Evolutionary conservation across 2,113 vertebrate species (phyloP).

Genomic region (Pelodiscus sinensis): DNA sequence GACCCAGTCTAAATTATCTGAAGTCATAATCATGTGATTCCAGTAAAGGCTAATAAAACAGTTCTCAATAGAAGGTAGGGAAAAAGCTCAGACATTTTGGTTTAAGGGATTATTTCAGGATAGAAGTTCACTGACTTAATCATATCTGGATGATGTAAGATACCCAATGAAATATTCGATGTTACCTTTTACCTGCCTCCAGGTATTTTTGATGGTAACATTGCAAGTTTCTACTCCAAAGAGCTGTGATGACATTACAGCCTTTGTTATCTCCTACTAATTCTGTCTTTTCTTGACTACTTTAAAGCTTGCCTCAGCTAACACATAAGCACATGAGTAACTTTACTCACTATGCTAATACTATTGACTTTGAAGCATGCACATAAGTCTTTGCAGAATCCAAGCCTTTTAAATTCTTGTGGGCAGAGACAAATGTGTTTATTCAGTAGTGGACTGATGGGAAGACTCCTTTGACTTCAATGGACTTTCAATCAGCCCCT

Average conservation of each 20-base stretch:
- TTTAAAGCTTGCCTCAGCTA: neutral
- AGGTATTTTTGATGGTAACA: neutral
- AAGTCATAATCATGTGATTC: neutral
- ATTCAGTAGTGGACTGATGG: neutral
- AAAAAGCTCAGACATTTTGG: neutral
- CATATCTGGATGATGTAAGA: neutral
- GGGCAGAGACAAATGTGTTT: neutral
- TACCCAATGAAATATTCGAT: fast-evolving
- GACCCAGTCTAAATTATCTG: neutral
- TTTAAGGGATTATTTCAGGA: neutral
- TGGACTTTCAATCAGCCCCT: neutral
- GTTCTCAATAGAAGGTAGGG: neutral
- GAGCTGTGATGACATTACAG: neutral
- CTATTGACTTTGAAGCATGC: neutral
- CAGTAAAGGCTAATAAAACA: neutral
- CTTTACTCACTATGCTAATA: neutral
- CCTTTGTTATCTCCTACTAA: neutral
- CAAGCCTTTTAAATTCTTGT: neutral
- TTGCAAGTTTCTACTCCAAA: constrained; percentile 15
- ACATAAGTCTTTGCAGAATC: neutral
- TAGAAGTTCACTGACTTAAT: neutral
- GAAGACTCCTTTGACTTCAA: neutral
- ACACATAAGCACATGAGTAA: neutral
- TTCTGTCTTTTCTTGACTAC: neutral
- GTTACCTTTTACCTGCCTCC: neutral